Percentiles rank a stretch among this genome's conserved stretches.
Evolutionary conservation across 2,113 vertebrate species (phyloP).

Genomic region (Halichoerus grypus): DNA sequence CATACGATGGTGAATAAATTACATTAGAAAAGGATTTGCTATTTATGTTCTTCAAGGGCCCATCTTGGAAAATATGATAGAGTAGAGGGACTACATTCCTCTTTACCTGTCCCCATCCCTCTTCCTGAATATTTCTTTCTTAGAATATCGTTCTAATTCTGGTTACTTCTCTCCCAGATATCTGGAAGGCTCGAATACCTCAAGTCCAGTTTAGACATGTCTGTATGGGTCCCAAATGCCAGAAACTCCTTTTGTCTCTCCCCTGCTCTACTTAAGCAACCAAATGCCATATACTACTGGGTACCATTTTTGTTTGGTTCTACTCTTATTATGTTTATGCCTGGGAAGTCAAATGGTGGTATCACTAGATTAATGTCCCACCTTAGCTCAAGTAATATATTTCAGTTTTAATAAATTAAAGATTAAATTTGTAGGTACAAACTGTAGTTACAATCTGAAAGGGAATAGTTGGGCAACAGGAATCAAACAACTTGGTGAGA

Average conservation of each 20-base stretch:
- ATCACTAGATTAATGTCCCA: not conserved
- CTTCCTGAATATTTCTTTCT: not conserved
- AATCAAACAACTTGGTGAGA: not conserved
- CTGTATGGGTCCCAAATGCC: not conserved
- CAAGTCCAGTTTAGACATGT: not conserved
- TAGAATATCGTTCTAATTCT: not conserved
- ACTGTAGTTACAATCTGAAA: not conserved
- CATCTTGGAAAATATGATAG: not conserved
- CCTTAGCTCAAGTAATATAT: not conserved
- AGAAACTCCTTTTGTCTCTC: not conserved
- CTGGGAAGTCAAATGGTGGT: not conserved
- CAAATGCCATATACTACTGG: not conserved
- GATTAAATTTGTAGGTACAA: not conserved
- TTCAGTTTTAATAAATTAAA: not conserved
- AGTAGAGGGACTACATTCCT: not conserved
- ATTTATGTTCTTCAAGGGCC: not conserved
- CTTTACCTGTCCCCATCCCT: not conserved
- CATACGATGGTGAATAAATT: not conserved
- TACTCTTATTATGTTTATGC: not conserved
- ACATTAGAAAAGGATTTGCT: not conserved
- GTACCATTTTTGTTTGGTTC: not conserved
- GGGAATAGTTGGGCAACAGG: not conserved
- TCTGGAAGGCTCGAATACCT: not conserved
- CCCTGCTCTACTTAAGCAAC: not conserved
- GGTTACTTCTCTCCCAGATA: not conserved